Evolutionary conservation across 2,113 vertebrate genomes (phyloP), one percentile per base, ranked within the genome.

Genomic region (Pleuronectes platessa): DNA sequence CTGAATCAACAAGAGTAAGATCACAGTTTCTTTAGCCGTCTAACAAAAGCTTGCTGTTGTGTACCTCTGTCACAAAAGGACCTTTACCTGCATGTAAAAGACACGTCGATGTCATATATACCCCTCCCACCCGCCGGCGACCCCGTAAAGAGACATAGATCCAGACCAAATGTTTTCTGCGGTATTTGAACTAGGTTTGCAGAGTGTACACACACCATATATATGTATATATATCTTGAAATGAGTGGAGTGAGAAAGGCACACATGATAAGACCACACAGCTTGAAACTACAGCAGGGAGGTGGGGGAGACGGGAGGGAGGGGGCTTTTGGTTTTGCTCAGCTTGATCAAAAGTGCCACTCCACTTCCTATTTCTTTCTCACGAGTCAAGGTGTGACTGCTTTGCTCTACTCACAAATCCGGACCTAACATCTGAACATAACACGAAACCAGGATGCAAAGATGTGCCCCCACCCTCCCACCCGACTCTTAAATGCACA

Each of bases 191-290:
- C 61, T 76, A 69, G 89, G 87, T 88, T 74, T 86, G 66, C 85
- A 79, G 68, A 84, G 82, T 92, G 93, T 93, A 93, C 94, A 95
- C 92, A 92, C 80, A 88, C 79, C 77, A 68, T 92, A 86, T 61
- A 51, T 18, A 18, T 18, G 56, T 59, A 27, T 27, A 31, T 27
- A 59, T 59, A 27, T 8, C 59, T 88, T 91, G 89, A 90, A 90
- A 91, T 87, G 89, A 89, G 88, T 81, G 89, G 90, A 91, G 82
- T 83, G 88, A 94, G 91, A 93, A 95, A 95, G 94, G 94, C 94
- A 95, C 94, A 94, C 92, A 95, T 92, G 93, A 93, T 93, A 91
- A 92, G 89, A 94, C 90, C 92, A 94, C 90, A 92, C 86, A 90
- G 90, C 84, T 91, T 83, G 83, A 70, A 67, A 87, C 82, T 82